Evolutionary conservation across 2,797 vertebrate species (phyloP).

Genomic region (Sebastes nivosus): DNA sequence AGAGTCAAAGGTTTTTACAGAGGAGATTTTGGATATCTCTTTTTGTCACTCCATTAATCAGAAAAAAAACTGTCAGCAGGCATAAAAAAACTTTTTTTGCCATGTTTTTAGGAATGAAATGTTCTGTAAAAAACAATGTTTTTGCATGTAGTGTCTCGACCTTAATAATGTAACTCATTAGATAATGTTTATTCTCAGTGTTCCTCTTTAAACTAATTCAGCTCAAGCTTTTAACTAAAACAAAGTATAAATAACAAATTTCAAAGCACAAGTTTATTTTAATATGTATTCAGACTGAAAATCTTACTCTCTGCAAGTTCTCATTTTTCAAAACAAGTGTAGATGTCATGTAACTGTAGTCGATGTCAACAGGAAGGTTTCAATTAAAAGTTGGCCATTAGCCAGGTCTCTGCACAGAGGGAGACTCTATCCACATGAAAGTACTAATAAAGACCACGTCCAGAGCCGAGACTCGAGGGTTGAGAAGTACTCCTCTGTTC

Average conservation of each 20-base stretch:
- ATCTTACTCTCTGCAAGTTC: background rate
- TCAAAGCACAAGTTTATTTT: background rate
- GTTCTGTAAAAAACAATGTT: too few relatives aligned
- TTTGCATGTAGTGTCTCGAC: background rate
- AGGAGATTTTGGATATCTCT: too few relatives aligned
- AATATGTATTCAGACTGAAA: background rate
- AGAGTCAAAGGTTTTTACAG: too few relatives aligned
- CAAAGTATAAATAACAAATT: background rate
- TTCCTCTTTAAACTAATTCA: background rate
- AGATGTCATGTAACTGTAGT: conserved; percentile 33
- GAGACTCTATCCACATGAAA: conserved; percentile 42
- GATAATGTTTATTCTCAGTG: background rate
- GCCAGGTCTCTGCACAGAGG: conserved; percentile 12
- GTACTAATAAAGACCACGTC: conserved; percentile 35
- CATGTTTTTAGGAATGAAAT: too few relatives aligned
- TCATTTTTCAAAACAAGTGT: conserved; percentile 15
- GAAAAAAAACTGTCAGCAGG: too few relatives aligned
- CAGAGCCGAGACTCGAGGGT: conserved; percentile 19
- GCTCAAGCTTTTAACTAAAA: background rate
- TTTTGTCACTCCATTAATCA: too few relatives aligned
- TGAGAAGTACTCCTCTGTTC: conserved; percentile 54
- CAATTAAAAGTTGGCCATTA: conserved; percentile 18
- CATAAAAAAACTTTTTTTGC: too few relatives aligned
- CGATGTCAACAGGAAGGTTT: conserved; percentile 12
- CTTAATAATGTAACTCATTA: background rate